phyloP scores from a whole-genome alignment of 1,140 invertebrate species.

The Wiebesia pumilae region DNA sequence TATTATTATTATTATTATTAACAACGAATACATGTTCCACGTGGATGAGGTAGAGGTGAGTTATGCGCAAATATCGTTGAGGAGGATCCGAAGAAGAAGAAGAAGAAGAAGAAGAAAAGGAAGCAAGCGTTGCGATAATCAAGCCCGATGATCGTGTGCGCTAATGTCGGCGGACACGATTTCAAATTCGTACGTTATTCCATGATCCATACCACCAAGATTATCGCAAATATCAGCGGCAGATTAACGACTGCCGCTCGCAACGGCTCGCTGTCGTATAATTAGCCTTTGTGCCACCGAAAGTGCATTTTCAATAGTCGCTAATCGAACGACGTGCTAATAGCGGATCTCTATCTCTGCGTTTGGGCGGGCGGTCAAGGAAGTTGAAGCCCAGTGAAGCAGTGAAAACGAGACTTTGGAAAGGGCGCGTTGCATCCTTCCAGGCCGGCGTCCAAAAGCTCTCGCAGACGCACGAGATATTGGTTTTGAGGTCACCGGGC shows the following conservation, averaged over 20 bases:
- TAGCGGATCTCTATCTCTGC: background rate
- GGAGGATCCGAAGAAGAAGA: too few relatives aligned
- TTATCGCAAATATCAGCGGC: too few relatives aligned
- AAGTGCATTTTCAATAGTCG: background rate
- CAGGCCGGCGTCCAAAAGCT: background rate
- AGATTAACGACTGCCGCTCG: too few relatives aligned
- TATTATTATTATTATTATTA: too few relatives aligned
- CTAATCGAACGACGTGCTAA: background rate
- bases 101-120: too few relatives aligned
- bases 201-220: too few relatives aligned
- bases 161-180: too few relatives aligned
- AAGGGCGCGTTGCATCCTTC: background rate
- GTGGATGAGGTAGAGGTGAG: background rate
- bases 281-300: background rate
- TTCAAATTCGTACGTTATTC: background rate
- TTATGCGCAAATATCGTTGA: background rate
- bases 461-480: background rate
- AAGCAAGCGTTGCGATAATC: too few relatives aligned
- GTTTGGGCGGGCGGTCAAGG: too few relatives aligned
- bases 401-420: background rate
- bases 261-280: background rate
- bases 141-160: too few relatives aligned
- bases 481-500: slow-evolving; percentile 28
- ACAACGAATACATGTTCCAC: too few relatives aligned
- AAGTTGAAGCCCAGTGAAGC: too few relatives aligned